These are phyloP conservation scores for Acrobasis consociella DNA, from an alignment of 2,888 invertebrate species.

Conservation along the genomic window DNA sequence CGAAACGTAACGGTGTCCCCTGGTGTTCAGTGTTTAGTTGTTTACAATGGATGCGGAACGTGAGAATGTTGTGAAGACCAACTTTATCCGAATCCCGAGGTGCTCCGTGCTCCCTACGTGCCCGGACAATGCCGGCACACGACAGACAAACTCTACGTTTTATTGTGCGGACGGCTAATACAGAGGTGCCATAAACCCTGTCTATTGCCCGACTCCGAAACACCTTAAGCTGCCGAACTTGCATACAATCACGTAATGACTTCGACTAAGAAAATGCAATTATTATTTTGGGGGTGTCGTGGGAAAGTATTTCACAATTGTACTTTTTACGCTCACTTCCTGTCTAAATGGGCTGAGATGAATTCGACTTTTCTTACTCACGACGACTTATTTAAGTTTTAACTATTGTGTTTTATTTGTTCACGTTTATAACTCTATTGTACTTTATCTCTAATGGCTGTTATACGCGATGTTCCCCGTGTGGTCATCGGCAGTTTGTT, in stretches of 20 bases:
- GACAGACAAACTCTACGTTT: conserved; percentile 57
- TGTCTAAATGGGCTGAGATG: conserved; percentile 39
- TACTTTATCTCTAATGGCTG: not conserved
- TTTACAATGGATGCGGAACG: conserved; percentile 74
- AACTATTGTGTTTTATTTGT: conserved; percentile 5
- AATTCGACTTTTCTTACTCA: conserved; percentile 26
- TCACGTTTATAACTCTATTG: not conserved
- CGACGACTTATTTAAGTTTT: conserved; percentile 12
- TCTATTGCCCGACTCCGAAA: conserved; percentile 50
- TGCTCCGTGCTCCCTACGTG: conserved; percentile 63
- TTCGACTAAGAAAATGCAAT: conserved; percentile 70
- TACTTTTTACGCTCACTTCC: conserved; percentile 51
- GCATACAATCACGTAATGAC: conserved; percentile 77
- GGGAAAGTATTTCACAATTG: conserved; percentile 60
- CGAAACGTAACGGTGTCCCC: conserved; percentile 70
- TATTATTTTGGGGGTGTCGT: conserved; percentile 62
- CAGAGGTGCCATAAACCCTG: conserved; percentile 75
- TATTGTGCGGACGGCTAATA: conserved; percentile 65
- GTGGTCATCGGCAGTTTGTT: not conserved
- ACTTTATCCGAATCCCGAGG: conserved; percentile 63
- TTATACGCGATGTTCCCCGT: not conserved
- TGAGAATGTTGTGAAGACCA: conserved; percentile 73
- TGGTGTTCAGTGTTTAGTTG: conserved; percentile 46
- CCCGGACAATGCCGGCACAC: conserved; percentile 60
- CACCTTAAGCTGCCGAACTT: conserved; percentile 67